Percentiles rank a stretch among this genome's conserved stretches.
phyloP scores from a whole-genome alignment of 2,113 vertebrate genomes.

The Sebastes fasciatus region DNA sequence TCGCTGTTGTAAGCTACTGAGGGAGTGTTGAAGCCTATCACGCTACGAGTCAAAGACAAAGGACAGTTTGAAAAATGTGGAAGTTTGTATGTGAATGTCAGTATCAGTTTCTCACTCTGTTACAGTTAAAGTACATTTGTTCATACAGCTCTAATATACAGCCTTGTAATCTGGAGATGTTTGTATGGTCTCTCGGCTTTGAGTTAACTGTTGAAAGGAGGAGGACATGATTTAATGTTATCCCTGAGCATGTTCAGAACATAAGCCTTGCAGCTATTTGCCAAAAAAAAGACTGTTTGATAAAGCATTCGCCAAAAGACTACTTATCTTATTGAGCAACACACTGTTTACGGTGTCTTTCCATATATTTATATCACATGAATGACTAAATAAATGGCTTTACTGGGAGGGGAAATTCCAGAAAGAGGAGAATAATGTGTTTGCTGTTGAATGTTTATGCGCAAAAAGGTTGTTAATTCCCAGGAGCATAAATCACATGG shows the following conservation, averaged over 20 bases:
- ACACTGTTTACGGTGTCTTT: slow-evolving; percentile 17
- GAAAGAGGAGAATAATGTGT: slow-evolving; percentile 14
- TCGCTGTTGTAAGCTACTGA: slow-evolving; percentile 29
- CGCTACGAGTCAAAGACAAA: background rate
- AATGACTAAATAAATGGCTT: slow-evolving; percentile 33
- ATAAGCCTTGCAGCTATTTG: slow-evolving; percentile 6
- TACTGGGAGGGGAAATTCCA: slow-evolving; percentile 57
- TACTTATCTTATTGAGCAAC: background rate
- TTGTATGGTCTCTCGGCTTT: slow-evolving; percentile 18
- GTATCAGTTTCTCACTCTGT: background rate
- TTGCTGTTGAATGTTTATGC: slow-evolving; percentile 36
- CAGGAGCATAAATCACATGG: slow-evolving; percentile 41
- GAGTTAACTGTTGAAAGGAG: slow-evolving; percentile 9
- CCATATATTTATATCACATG: slow-evolving; percentile 17
- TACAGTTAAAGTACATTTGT: slow-evolving; percentile 4
- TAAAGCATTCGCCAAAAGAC: background rate
- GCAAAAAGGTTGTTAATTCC: slow-evolving; percentile 29
- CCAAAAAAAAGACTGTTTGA: slow-evolving; percentile 13
- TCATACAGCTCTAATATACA: background rate
- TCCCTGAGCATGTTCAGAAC: slow-evolving; percentile 7
- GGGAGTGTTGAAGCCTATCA: background rate
- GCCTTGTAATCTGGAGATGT: slow-evolving; percentile 10
- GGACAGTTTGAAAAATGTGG: slow-evolving; percentile 28
- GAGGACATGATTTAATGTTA: slow-evolving; percentile 28
- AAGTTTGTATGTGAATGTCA: slow-evolving; percentile 31